Evolutionary conservation across 2,113 vertebrate genomes (phyloP), one percentile per base, ranked within the genome.

Genomic region (Silurus glanis): DNA sequence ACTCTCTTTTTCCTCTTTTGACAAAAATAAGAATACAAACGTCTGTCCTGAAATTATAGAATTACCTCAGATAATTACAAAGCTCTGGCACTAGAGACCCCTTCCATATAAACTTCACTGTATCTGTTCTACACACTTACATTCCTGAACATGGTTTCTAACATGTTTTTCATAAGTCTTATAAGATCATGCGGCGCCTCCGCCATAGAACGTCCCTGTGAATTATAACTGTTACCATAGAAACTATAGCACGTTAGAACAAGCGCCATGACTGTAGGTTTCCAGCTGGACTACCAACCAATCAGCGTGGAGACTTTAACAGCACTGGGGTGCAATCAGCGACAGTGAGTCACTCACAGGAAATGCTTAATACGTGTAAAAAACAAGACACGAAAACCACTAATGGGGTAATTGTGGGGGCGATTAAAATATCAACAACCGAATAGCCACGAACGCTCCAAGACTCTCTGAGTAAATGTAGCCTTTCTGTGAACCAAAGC

Each of bases 401-500:
- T 78, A 75, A 75, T 56, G 76, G 6, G n/a, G 78, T 45, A 59
- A 80, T 47, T 21, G 56, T 61, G 28, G 3, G 37, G 58, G 78
- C 3, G 56, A 61, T 45, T 45, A 61, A 61, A 37, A 37, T 2
- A 37, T 55, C 49, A 53, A 78, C 47, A 55, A 13, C 25, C 23
- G 6, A 84, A 76, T 56, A 79, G 17, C 91, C 87, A 86, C 86
- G 88, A 87, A 88, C 78, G 78, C 85, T 80, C 90, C 72, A 71
- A 88, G 72, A 66, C 14, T 82, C 55, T 72, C 55, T 49, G 53
- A 13, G 59, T 13, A 90, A 91, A 89, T 28, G 74, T 91, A 90
- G 83, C 93, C 92, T 91, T 19, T 56, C 85, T 61, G 53, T 94
- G 92, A 94, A 94, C 93, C 91, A 87, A 83, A 88, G 90, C 79